Base-by-base conservation (phyloP, 1,140 invertebrate genomes). In the Zaprionus nigranus region DNA sequence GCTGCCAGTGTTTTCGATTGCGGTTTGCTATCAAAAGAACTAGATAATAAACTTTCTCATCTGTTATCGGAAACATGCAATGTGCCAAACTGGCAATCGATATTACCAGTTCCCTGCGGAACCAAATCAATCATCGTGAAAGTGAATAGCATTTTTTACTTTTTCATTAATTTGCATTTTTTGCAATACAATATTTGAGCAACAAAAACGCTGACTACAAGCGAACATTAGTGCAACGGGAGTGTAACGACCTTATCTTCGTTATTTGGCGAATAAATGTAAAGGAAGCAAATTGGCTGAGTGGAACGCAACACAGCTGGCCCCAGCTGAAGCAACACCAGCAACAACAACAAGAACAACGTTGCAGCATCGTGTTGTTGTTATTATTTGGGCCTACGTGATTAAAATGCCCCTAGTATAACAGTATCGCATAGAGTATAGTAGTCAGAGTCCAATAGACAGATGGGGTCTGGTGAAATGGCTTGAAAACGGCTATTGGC, bases 321-420 rank as follows among this genome's bases (percentile, higher is more conserved):
- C 67, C 57, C 20, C 46, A 67, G 49, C 63, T 49, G 28, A 30
- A 68, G 12, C 26, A 68, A 26, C 22, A 61, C 9, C 22, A 68
- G 17, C n/a, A n/a, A 12, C 36, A 73, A 64, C 69, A 79, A 59
- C 60, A 83, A 69, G 69, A 75, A 69, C 54, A 67, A 63, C 61
- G n/a, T 9, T 20, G 43, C 63, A 76, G 57, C 53, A 72, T 59
- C 72, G 66, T 58, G 58, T 78, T 79, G 64, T 81, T 87, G 63
- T 79, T 81, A 69, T 86, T 76, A 57, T 87, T 86, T 70, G 84
- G 79, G 85, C 86, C 86, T 90, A 90, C 85, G 85, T 90, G 85
- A 90, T 90, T 85, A 86, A 90, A 90, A 82, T 82, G 84, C 59
- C 51, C 62, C 49, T 30, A 74, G 38, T 72, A 36, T 63, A 56